phyloP scores from a whole-genome alignment of 1,140 invertebrate species.

The Fopius arisanus region DNA sequence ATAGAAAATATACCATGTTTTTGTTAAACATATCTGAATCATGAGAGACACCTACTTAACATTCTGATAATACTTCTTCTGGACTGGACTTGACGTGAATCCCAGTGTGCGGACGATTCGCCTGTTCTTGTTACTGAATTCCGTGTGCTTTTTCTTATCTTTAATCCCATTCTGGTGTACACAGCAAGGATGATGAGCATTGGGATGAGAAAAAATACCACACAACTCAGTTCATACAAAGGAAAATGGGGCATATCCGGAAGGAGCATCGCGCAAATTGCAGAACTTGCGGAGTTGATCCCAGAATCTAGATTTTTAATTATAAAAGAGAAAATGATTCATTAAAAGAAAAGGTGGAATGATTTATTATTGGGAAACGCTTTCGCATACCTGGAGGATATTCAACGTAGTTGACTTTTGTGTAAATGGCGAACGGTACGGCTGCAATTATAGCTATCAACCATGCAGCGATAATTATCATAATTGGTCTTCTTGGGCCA shows the following conservation, averaged over 20 bases:
- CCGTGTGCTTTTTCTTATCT: conserved; percentile 70
- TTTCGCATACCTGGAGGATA: conserved; percentile 71
- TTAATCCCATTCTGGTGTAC: conserved; percentile 79
- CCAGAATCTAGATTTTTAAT: conserved; percentile 43
- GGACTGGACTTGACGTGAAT: conserved; percentile 71
- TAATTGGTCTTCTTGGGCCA: conserved; percentile 79
- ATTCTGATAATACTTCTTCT: conserved; percentile 81
- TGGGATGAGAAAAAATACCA: conserved; percentile 85
- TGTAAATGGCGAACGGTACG: conserved; percentile 79
- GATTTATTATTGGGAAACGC: background rate
- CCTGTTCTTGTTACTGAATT: conserved; percentile 46
- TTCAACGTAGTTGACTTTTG: conserved; percentile 74
- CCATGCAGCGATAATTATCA: conserved; percentile 84
- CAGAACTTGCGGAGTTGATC: conserved; percentile 71
- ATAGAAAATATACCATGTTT: too few relatives aligned
- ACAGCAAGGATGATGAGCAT: conserved; percentile 79
- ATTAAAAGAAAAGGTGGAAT: background rate
- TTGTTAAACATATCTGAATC: too few relatives aligned
- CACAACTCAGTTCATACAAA: conserved; percentile 80
- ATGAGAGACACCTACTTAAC: conserved; percentile 74
- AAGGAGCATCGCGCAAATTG: conserved; percentile 78
- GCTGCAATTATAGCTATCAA: conserved; percentile 77
- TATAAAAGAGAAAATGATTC: conserved; percentile 27
- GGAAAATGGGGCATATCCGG: conserved; percentile 61
- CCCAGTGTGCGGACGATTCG: conserved; percentile 71